Evolutionary conservation across 1,140 invertebrate species (phyloP), one percentile per base, ranked within the genome.

Genomic region (Neodiprion fabricii): DNA sequence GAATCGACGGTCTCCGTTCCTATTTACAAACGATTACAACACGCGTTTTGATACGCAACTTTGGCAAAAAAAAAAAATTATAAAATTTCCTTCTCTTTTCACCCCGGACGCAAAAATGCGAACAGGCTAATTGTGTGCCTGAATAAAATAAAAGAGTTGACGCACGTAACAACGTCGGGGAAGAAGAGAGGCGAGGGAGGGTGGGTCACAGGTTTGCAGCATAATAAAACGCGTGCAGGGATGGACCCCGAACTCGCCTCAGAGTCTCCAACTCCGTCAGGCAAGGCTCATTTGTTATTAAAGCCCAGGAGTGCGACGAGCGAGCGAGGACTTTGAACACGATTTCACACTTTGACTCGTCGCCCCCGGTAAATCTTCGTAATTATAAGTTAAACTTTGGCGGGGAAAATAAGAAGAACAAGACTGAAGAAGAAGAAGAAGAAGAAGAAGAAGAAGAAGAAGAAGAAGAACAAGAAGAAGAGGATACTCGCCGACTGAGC

Each of bases 321-420:
- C 85, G 85, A 84, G 82, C 84, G 85, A 82, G 84, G 84, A 86
- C 83, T 87, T 85, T 83, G 85, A 87, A 87, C 85, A 87, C 85
- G 86, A 87, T 84, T 87, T 87, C 85, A 87, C 86, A 87, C 86
- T 87, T 87, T 86, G 86, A 85, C 86, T 87, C 85, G 76, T 79
- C n/a, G 73, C 70, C 48, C 9, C 67, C 21, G 67, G 83, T 86
- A 84, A 87, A 86, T 87, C 83, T 85, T 84, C 83, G 84, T 87
- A 87, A 87, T 87, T 87, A 87, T 85, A 85, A 84, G 83, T 80
- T 81, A 83, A 87, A 87, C 79, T 87, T 87, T 76, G 75, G 76
- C 74, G 78, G 79, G 79, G 79, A 76, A 85, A 82, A 80, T 40
- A 40, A 28, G 47, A 40, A 21, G 47, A 65, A 28, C 48, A 65